phyloP scores from a whole-genome alignment of 1,140 invertebrate species.

The Tetramorium simillimum region DNA sequence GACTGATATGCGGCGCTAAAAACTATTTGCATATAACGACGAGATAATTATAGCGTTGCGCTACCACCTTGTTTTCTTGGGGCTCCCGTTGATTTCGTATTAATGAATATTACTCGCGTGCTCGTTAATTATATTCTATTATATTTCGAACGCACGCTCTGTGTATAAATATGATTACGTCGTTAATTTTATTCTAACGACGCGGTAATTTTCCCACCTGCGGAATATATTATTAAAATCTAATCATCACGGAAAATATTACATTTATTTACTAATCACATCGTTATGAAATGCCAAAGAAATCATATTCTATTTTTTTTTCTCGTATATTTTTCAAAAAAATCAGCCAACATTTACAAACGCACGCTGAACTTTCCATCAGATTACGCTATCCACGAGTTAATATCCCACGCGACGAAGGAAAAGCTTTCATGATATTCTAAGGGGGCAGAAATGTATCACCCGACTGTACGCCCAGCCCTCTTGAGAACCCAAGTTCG shows the following conservation, averaged over 20 bases:
- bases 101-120: conserved; percentile 30
- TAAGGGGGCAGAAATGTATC: conserved; percentile 48
- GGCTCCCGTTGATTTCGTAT: conserved; percentile 23
- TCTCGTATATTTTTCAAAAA: neutral
- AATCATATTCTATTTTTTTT: neutral
- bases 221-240: conserved; percentile 29
- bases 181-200: conserved; percentile 38
- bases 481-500: conserved; percentile 49
- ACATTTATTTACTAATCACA: conserved; percentile 1
- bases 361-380: conserved; percentile 48
- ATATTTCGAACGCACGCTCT: conserved; percentile 20
- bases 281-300: neutral
- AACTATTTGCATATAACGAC: neutral
- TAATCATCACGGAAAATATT: neutral
- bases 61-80: conserved; percentile 11
- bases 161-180: conserved; percentile 8
- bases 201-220: neutral
- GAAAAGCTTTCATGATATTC: conserved; percentile 21
- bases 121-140: conserved; percentile 42
- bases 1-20: neutral
- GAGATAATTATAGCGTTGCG: neutral
- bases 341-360: neutral
- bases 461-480: conserved; percentile 16
- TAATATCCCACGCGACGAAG: conserved; percentile 59
- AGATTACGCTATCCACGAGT: conserved; percentile 61